A percentile compares a stretch with the other conserved stretches of the same genome.
These are phyloP conservation scores for Eledona agricola DNA, from an alignment of 2,888 invertebrate species.

Conservation along the genomic window DNA sequence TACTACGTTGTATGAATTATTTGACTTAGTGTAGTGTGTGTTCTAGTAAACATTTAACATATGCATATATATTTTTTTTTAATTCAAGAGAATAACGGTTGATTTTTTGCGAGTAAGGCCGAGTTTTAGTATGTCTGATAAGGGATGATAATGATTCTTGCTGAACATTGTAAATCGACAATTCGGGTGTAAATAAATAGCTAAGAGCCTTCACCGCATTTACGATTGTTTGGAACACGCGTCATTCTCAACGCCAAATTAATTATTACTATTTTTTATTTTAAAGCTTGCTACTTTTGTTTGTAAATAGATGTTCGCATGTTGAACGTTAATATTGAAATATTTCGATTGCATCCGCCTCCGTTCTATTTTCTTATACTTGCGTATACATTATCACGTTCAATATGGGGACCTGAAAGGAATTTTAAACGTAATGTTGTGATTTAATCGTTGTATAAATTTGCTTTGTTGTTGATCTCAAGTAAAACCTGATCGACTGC, in stretches of 20 bases:
- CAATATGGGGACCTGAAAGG: constrained; percentile 41
- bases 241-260: constrained; percentile 51
- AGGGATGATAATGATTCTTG: constrained; percentile 41
- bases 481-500: constrained; percentile 58
- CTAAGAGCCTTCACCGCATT: constrained; percentile 45
- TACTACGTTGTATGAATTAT: constrained; percentile 52
- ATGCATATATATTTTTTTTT: constrained; percentile 37
- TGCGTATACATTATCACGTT: constrained; percentile 36
- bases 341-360: constrained; percentile 21
- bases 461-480: constrained; percentile 61
- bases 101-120: constrained; percentile 53
- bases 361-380: constrained; percentile 27
- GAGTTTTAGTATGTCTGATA: constrained; percentile 45
- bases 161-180: constrained; percentile 47
- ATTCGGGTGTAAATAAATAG: constrained; percentile 46
- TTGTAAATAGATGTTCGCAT: constrained; percentile 39
- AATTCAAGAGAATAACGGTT: constrained; percentile 32
- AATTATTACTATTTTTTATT: constrained; percentile 48
- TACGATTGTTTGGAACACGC: constrained; percentile 46
- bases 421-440: constrained; percentile 52
- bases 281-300: constrained; percentile 47
- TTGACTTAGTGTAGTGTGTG: constrained; percentile 53
- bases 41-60: constrained; percentile 50
- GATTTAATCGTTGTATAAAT: constrained; percentile 58
- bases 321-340: constrained; percentile 40